A percentile compares a stretch with the other conserved stretches of the same genome.
Evolutionary conservation across 1,140 invertebrate genomes (phyloP).

Genomic region (Gryllus bimaculatus): DNA sequence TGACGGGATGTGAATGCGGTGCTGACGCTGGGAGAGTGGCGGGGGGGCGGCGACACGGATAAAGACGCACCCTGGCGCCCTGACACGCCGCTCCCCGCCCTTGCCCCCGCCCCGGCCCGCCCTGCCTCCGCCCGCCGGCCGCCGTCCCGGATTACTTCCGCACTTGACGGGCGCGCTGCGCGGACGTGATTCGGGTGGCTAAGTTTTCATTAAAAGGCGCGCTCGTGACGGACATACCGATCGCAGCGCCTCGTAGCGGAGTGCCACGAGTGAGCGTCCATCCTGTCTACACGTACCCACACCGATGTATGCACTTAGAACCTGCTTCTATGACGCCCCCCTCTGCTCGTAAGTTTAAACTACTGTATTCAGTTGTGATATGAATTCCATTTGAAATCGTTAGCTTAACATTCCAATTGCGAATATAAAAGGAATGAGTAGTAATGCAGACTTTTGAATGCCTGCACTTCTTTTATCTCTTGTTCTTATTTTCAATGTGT

Average conservation of each 20-base stretch:
- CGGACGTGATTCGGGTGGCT: not conserved
- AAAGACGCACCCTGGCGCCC: not conserved
- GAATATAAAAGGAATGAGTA: no score
- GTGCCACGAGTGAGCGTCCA: not conserved
- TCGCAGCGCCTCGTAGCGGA: not conserved
- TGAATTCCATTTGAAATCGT: no score
- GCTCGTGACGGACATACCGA: constrained; percentile 2
- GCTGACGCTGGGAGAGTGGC: not conserved
- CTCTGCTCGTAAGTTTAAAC: no score
- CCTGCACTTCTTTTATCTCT: no score
- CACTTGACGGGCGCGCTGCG: not conserved
- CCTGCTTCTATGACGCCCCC: no score
- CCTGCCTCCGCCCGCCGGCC: no score
- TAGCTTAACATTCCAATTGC: no score
- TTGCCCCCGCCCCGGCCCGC: not conserved
- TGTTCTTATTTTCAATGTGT: no score
- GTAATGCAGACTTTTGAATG: no score
- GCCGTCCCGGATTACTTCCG: not conserved
- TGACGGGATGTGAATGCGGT: not conserved
- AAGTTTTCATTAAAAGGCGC: constrained; percentile 4
- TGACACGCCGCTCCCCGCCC: not conserved
- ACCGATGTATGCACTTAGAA: no score
- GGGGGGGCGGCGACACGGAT: not conserved
- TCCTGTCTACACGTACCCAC: no score
- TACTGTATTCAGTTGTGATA: no score